phyloP scores from a whole-genome alignment of 1,140 invertebrate species.

The Drosophila arizonae region DNA sequence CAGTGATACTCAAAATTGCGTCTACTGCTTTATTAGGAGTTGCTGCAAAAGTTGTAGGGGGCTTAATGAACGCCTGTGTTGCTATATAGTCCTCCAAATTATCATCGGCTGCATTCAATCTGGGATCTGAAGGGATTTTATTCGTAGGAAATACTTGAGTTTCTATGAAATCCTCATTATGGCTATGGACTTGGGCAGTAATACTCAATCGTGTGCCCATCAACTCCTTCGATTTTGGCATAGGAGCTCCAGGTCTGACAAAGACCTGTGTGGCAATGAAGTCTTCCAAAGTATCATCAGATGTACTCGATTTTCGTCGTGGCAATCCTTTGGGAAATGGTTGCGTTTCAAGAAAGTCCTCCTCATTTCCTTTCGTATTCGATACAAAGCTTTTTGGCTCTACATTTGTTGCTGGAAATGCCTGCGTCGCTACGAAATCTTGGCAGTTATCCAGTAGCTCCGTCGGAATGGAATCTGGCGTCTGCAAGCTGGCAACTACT shows the following conservation, averaged over 20 bases:
- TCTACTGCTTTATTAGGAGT: not conserved
- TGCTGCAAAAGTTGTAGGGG: not conserved
- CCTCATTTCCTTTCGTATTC: not conserved
- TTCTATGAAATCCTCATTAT: slow-evolving; percentile 42
- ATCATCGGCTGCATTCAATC: not conserved
- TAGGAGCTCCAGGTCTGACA: not conserved
- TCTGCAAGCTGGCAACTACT: slow-evolving; percentile 39
- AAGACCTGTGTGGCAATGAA: slow-evolving; percentile 29
- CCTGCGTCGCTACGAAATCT: slow-evolving; percentile 35
- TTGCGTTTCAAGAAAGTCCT: slow-evolving; percentile 51
- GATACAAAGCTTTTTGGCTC: too few relatives aligned
- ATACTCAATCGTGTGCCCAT: not conserved
- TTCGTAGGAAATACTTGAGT: slow-evolving; percentile 30
- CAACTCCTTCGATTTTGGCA: not conserved
- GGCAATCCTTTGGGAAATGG: not conserved
- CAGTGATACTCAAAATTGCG: not conserved
- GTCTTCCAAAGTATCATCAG: slow-evolving; percentile 9
- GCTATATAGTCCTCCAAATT: slow-evolving; percentile 26
- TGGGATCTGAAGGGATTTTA: not conserved
- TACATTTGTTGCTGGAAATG: not conserved
- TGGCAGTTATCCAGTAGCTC: slow-evolving; percentile 3
- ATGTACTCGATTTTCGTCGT: slow-evolving; percentile 1
- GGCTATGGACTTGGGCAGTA: slow-evolving; percentile 1
- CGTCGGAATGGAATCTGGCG: slow-evolving; percentile 31
- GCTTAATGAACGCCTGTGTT: slow-evolving; percentile 13